Evolutionary conservation across 2,888 invertebrate species (phyloP).

Genomic region (Metellina segmentata): DNA sequence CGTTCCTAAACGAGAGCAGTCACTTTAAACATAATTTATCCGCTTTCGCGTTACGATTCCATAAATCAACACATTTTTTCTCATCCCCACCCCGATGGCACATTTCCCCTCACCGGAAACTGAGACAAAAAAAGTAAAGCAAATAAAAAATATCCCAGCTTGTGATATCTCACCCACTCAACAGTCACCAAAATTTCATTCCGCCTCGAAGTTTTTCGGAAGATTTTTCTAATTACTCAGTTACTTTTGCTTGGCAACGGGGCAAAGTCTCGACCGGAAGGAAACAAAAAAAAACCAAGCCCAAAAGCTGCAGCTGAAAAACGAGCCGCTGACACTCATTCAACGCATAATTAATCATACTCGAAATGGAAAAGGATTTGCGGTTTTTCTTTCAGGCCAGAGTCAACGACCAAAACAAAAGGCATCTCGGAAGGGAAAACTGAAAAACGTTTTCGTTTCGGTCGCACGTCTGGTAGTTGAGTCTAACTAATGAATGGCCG

Average conservation of each 20-base stretch:
- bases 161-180: not conserved
- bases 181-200: not conserved
- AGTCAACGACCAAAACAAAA: slow-evolving; percentile 38
- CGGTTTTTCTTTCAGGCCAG: slow-evolving; percentile 24
- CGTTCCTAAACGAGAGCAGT: no score
- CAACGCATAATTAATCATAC: slow-evolving; percentile 27
- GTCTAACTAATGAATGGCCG: slow-evolving; percentile 8
- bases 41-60: not conserved
- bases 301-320: slow-evolving; percentile 1
- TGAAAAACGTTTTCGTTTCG: not conserved
- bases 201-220: not conserved
- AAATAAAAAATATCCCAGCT: not conserved
- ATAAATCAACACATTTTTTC: not conserved
- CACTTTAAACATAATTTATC: not conserved
- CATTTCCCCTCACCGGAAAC: not conserved
- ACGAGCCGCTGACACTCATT: slow-evolving; percentile 8
- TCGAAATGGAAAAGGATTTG: not conserved
- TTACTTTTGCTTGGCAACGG: not conserved
- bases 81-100: not conserved
- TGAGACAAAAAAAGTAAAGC: not conserved
- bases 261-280: not conserved
- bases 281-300: not conserved
- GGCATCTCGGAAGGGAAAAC: not conserved
- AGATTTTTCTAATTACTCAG: slow-evolving; percentile 36
- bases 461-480: slow-evolving; percentile 3